A percentile compares a stretch with the other conserved stretches of the same genome.
Evolutionary conservation across 1,140 invertebrate species (phyloP).

Genomic region (Dryas iulia): DNA sequence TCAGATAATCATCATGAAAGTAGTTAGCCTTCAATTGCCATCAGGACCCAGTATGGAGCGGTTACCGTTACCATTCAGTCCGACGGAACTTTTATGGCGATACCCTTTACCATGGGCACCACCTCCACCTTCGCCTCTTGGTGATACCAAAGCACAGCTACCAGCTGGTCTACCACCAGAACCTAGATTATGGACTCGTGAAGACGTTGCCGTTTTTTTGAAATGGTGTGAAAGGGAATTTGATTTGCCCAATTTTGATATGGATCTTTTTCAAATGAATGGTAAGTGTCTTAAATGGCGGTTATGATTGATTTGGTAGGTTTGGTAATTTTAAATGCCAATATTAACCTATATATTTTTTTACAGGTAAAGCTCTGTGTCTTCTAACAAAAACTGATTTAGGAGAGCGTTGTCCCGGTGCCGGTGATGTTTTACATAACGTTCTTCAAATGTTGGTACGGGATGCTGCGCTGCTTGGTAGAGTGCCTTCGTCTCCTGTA

Average conservation of each 20-base stretch:
- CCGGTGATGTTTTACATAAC: conserved; percentile 96
- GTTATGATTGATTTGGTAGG: no score
- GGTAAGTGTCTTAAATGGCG: conserved; percentile 81
- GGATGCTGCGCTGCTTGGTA: conserved; percentile 87
- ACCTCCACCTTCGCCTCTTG: conserved; percentile 84
- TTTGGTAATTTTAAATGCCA: neutral
- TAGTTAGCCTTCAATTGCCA: conserved; percentile 75
- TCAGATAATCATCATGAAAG: conserved; percentile 74
- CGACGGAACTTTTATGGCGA: conserved; percentile 90
- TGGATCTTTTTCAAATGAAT: conserved; percentile 98
- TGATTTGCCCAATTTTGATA: conserved; percentile 93
- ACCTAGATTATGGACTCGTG: conserved; percentile 93
- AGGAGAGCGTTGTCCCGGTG: conserved; percentile 93
- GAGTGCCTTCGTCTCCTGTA: conserved; percentile 90
- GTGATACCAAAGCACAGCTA: conserved; percentile 92
- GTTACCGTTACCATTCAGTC: conserved; percentile 77
- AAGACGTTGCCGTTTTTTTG: conserved; percentile 93
- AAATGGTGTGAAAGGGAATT: conserved; percentile 96
- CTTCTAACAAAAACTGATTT: conserved; percentile 94
- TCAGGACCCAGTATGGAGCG: conserved; percentile 79
- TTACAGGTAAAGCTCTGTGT: conserved; percentile 92
- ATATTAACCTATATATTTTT: conserved; percentile 20
- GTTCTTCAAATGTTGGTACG: conserved; percentile 93
- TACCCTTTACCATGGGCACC: conserved; percentile 87
- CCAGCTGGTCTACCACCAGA: conserved; percentile 90